Evolutionary conservation across 92 coral and sea anemone species (phyloP), one percentile per base, ranked within the genome.

Genomic region (Blastomussa wellsi): DNA sequence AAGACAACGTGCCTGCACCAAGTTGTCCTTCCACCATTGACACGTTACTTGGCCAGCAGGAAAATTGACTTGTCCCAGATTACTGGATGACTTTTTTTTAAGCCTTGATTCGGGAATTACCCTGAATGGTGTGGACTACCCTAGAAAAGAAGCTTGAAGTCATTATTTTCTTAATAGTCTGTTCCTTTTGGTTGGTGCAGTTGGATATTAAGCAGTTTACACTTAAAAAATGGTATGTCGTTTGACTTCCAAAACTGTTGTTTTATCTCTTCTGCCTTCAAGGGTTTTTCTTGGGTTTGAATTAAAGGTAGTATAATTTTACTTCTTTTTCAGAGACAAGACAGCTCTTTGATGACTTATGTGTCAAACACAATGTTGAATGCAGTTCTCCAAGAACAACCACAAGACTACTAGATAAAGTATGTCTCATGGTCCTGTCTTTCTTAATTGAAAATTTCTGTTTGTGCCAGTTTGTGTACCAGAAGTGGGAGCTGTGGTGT

Each of bases 381-480:
- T 96, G 99, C 88, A 83, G 93, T 28, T 6, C 96, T 2, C 99
- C 99, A 24, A 85, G 98, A 73, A 96, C 99, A 29, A 89, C 94
- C 24, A 93, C 99, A 67, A 83, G 99, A 62, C 88, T 94, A 26
- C 78, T 96, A 62, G 99, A 96, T 74, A 96, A 96, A 89, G 99
- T 96, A 78, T 72, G 80, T 39, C 8, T n/a, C n/a, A 87, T 9
- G 12, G 36, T 7, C 42, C 48, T 35, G 12, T 13, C 7, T 8
- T 44, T 44, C 11, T 44, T 6, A 44, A 0, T 31, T 19, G 2
- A 29, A 31, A 31, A 67, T 66, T 9, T 4, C 22, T 55, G 5
- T 6, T 57, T 57, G 1, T 28, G 26, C 31, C 31, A 57, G 24
- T 8, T 57, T 57, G 31, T 57, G 65, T 57, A 2, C 0, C n/a